These are phyloP conservation scores for Camelus bactrianus DNA, from an alignment of 2,113 vertebrate species.

Conservation along the genomic window DNA sequence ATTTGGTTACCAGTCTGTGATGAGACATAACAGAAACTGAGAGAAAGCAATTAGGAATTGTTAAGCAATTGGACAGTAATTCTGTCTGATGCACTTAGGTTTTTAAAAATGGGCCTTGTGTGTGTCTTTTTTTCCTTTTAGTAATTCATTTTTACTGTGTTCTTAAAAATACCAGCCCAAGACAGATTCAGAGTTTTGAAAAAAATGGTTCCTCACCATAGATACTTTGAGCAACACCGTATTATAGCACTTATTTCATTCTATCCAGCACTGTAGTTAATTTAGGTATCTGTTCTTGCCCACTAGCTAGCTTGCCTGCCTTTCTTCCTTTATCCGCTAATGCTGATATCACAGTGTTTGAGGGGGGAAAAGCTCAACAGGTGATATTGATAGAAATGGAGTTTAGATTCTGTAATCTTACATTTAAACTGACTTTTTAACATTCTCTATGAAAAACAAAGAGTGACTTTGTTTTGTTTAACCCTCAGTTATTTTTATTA, in stretches of 20 bases:
- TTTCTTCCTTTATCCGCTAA: background rate
- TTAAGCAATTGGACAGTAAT: background rate
- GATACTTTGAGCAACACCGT: slow-evolving; percentile 14
- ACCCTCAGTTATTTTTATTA: slow-evolving; percentile 34
- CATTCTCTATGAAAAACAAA: slow-evolving; percentile 55
- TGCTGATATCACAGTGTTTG: background rate
- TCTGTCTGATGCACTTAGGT: background rate
- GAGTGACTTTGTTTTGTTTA: slow-evolving; percentile 26
- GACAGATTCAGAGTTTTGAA: background rate
- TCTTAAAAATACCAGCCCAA: slow-evolving; percentile 22
- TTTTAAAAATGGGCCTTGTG: background rate
- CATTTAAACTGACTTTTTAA: slow-evolving; percentile 25
- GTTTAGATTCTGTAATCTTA: slow-evolving; percentile 41
- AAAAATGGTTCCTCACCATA: background rate
- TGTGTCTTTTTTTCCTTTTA: background rate
- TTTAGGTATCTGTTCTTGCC: background rate
- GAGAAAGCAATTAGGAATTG: background rate
- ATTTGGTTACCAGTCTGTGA: background rate
- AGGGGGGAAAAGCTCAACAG: background rate
- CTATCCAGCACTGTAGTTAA: background rate
- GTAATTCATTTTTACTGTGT: slow-evolving; percentile 20
- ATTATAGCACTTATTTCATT: background rate
- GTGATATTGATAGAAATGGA: background rate
- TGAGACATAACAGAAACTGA: background rate
- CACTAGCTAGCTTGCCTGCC: background rate